phyloP scores from a whole-genome alignment of 2,797 vertebrate genomes.

The Huso huso region DNA sequence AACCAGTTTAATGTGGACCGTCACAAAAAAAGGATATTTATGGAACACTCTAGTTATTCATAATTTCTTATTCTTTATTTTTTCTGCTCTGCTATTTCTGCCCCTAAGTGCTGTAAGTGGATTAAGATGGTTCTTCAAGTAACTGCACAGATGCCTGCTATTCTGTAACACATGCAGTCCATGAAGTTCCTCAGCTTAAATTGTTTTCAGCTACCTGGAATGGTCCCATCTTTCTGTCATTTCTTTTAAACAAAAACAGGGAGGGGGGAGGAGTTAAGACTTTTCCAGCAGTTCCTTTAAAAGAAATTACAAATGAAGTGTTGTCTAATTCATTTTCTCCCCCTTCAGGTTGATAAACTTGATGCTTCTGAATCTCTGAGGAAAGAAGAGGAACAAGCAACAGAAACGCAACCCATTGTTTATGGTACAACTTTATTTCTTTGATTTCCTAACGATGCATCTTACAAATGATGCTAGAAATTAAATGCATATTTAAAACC shows the following conservation, averaged over 20 bases:
- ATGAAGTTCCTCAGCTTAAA: constrained; percentile 11
- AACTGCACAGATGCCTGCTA: not conserved
- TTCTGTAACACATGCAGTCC: not conserved
- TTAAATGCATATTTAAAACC: not conserved
- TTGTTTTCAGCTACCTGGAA: constrained; percentile 60
- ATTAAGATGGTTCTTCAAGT: not conserved
- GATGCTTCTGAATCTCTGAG: constrained; percentile 97
- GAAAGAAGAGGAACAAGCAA: constrained; percentile 98
- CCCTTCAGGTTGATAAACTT: constrained; percentile 86
- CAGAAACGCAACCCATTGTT: constrained; percentile 96
- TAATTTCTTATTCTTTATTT: constrained; percentile 55
- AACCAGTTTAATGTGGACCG: not conserved
- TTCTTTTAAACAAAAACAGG: constrained; percentile 11
- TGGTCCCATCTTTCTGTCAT: constrained; percentile 74
- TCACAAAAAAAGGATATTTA: constrained; percentile 19
- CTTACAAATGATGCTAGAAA: not conserved
- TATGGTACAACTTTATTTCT: constrained; percentile 70
- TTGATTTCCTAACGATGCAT: not conserved
- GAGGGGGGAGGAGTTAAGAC: not conserved
- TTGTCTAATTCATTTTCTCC: no score
- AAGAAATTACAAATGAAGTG: no score
- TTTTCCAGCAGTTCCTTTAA: constrained; percentile 14
- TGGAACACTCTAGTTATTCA: constrained; percentile 15
- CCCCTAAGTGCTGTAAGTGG: not conserved
- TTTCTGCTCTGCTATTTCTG: constrained; percentile 20